Conservation (phyloP, 2,888 invertebrate genomes). For the Nemapogon koenigi region DNA sequence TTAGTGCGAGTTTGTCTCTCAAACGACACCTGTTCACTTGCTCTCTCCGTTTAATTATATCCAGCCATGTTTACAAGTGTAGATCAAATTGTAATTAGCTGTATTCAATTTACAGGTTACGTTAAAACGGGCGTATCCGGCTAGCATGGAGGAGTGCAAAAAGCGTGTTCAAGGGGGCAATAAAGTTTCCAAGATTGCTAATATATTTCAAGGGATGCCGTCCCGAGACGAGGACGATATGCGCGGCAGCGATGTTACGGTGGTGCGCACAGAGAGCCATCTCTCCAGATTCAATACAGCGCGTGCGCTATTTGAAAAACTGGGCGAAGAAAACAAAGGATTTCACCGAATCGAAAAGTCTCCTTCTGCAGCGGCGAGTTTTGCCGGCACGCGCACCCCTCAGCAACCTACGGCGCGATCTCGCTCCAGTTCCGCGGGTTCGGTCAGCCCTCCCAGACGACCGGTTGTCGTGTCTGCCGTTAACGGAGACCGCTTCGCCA, state of each 20-base stretch:
- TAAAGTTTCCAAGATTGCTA: constrained; percentile 91
- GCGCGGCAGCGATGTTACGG: constrained; percentile 69
- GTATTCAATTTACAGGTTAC: constrained; percentile 47
- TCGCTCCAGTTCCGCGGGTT: constrained; percentile 73
- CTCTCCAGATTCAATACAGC: constrained; percentile 92
- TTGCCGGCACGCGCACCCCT: constrained; percentile 59
- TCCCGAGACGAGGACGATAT: constrained; percentile 61
- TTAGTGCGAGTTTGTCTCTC: constrained; percentile 33
- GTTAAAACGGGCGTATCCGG: constrained; percentile 56
- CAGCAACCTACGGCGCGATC: constrained; percentile 60
- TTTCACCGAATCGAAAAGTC: constrained; percentile 63
- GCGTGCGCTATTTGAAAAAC: constrained; percentile 88
- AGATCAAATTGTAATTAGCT: constrained; percentile 14
- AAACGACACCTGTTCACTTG: constrained; percentile 32
- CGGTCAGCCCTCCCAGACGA: constrained; percentile 63
- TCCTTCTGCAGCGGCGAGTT: constrained; percentile 61
- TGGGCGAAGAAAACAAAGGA: constrained; percentile 76
- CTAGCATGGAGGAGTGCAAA: constrained; percentile 73
- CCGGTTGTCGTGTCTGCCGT: constrained; percentile 57
- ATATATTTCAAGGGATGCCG: constrained; percentile 84
- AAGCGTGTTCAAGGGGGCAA: constrained; percentile 70
- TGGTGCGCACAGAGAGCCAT: constrained; percentile 87
- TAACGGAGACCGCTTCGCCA: constrained; percentile 48
- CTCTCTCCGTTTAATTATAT: too few species aligned
- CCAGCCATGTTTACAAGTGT: not conserved